Conservation (phyloP, 2,113 vertebrate species). For the Jacana jacana region DNA sequence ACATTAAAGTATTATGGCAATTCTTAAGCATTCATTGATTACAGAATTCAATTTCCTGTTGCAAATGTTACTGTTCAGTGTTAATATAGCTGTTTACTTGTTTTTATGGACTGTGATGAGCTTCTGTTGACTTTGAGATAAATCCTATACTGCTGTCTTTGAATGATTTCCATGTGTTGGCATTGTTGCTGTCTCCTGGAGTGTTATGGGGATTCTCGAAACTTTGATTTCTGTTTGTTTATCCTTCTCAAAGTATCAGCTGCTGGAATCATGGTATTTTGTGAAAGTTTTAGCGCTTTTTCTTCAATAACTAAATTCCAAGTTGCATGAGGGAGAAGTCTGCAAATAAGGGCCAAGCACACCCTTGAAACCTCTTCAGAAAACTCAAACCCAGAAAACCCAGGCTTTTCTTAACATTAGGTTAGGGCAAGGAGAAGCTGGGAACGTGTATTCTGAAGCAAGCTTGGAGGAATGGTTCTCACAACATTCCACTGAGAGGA, state of each 20-base stretch:
- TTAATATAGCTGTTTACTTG: conserved; percentile 3
- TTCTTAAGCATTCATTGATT: conserved; percentile 58
- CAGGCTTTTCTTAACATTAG: background rate
- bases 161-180: background rate
- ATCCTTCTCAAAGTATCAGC: background rate
- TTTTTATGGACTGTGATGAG: conserved; percentile 4
- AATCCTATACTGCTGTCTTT: background rate
- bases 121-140: conserved; percentile 56
- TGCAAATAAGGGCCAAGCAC: background rate
- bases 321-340: background rate
- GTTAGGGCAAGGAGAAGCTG: background rate
- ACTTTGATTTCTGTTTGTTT: conserved; percentile 37
- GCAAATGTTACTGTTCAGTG: conserved; percentile 12
- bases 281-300: background rate
- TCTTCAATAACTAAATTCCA: background rate
- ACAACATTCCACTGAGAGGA: background rate
- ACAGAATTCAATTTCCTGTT: conserved; percentile 44
- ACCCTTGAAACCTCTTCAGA: background rate
- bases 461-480: background rate
- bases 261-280: background rate
- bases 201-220: background rate
- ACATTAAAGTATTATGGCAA: background rate
- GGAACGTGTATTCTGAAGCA: background rate
- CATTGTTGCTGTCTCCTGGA: conserved; percentile 10
- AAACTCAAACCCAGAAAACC: background rate